Percentiles rank a stretch among this genome's conserved stretches.
phyloP scores from a whole-genome alignment of 2,888 invertebrate genomes.

The Druceiella hillmani region DNA sequence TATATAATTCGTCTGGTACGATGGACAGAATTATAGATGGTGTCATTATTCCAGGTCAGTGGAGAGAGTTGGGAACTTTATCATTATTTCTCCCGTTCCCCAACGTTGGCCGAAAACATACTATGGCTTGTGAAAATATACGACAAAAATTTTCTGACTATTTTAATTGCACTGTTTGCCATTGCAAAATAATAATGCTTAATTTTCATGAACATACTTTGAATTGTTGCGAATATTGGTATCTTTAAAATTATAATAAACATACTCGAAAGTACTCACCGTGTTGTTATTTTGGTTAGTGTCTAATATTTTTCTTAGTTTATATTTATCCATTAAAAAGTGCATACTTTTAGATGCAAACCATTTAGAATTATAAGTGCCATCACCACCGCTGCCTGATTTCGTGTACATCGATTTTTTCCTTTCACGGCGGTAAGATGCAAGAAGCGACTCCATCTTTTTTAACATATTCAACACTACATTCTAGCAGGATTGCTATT shows the following conservation, averaged over 20 bases:
- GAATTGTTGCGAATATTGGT: not conserved
- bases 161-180: constrained; percentile 19
- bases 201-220: constrained; percentile 1
- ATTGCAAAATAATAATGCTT: constrained; percentile 18
- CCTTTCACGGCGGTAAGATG: constrained; percentile 22
- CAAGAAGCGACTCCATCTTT: constrained; percentile 18
- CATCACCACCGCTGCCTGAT: constrained; percentile 21
- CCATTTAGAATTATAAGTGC: constrained; percentile 21
- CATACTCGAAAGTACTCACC: constrained; percentile 5
- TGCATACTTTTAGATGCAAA: constrained; percentile 16
- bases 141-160: constrained; percentile 19
- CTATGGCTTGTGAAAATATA: constrained; percentile 12
- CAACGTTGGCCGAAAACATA: constrained; percentile 19
- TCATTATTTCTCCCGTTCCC: constrained; percentile 19
- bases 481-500: no score
- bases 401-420: constrained; percentile 20
- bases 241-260: not conserved
- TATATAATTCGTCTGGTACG: no score
- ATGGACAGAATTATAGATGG: constrained; percentile 21
- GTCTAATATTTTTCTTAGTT: constrained; percentile 20
- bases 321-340: constrained; percentile 20
- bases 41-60: constrained; percentile 21
- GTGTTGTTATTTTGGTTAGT: constrained; percentile 18
- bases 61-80: constrained; percentile 20
- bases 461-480: constrained; percentile 17